These are phyloP conservation scores for Lagopus leucura DNA, from an alignment of 2,113 vertebrate species.

Conservation along the genomic window DNA sequence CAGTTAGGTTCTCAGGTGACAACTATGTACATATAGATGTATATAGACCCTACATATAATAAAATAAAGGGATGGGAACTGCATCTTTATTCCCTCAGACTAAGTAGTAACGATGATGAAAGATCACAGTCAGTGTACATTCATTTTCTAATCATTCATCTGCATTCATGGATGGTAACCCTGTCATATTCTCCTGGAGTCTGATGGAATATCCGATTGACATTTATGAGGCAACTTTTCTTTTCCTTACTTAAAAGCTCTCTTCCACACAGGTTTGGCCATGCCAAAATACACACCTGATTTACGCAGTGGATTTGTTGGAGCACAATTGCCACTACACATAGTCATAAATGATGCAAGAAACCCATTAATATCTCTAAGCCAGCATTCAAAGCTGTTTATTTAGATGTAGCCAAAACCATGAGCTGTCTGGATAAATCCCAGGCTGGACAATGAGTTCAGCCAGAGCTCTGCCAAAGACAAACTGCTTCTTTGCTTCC, in stretches of 20 bases:
- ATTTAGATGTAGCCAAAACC: slow-evolving; percentile 66
- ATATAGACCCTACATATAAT: neutral
- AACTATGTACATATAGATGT: neutral
- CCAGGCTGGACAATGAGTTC: slow-evolving; percentile 43
- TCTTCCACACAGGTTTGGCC: neutral
- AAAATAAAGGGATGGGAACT: neutral
- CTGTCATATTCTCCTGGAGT: neutral
- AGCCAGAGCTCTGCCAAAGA: slow-evolving; percentile 37
- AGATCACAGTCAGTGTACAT: neutral
- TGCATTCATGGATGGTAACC: neutral
- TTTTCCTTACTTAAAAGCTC: slow-evolving; percentile 41
- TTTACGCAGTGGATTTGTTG: slow-evolving; percentile 58
- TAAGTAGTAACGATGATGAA: neutral
- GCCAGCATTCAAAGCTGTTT: slow-evolving; percentile 47
- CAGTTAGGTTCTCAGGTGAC: neutral
- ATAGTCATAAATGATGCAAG: slow-evolving; percentile 68
- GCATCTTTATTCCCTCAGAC: neutral
- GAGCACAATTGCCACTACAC: slow-evolving; percentile 47
- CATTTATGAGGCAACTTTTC: slow-evolving; percentile 55
- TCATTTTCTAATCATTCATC: neutral
- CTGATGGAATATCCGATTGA: slow-evolving; percentile 14
- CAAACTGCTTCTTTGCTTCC: neutral
- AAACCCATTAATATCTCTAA: slow-evolving; percentile 62
- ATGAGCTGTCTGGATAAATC: slow-evolving; percentile 40
- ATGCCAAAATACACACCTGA: slow-evolving; percentile 61